These are phyloP conservation scores for Microhierax caerulescens DNA, from an alignment of 2,797 vertebrate genomes.

Conservation along the genomic window DNA sequence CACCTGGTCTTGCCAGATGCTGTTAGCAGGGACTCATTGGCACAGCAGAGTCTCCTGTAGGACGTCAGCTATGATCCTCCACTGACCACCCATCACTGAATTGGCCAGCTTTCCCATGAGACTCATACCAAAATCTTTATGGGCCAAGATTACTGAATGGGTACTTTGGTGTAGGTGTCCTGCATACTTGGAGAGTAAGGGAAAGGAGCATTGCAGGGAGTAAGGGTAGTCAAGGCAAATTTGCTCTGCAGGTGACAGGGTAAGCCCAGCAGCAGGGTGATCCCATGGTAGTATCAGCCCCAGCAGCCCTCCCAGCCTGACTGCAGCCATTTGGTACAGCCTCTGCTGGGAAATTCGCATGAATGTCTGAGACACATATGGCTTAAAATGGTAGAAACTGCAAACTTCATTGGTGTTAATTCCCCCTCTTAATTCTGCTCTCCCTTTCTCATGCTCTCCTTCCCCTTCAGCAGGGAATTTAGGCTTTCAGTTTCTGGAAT, in stretches of 20 bases:
- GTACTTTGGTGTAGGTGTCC: not conserved
- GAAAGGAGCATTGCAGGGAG: not conserved
- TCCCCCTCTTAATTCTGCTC: not conserved
- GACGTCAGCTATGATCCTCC: not conserved
- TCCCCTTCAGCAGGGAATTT: not conserved
- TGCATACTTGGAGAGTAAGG: not conserved
- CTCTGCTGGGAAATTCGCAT: not conserved
- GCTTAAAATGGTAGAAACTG: not conserved
- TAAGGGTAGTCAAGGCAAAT: not conserved
- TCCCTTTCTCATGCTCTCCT: not conserved
- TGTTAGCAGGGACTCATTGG: not conserved
- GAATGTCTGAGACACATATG: fast-evolving
- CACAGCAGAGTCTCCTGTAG: not conserved
- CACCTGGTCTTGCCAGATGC: not conserved
- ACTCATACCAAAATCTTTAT: not conserved
- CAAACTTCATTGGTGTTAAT: not conserved
- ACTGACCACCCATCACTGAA: not conserved
- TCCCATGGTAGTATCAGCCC: not conserved
- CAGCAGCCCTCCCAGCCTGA: not conserved
- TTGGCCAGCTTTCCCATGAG: not conserved
- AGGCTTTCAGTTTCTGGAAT: not conserved
- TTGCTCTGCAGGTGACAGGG: not conserved
- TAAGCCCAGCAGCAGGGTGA: not conserved
- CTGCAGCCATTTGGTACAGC: not conserved
- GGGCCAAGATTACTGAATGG: not conserved